Conservation (phyloP, 2,888 invertebrate species). For the Cerastoderma edule region DNA sequence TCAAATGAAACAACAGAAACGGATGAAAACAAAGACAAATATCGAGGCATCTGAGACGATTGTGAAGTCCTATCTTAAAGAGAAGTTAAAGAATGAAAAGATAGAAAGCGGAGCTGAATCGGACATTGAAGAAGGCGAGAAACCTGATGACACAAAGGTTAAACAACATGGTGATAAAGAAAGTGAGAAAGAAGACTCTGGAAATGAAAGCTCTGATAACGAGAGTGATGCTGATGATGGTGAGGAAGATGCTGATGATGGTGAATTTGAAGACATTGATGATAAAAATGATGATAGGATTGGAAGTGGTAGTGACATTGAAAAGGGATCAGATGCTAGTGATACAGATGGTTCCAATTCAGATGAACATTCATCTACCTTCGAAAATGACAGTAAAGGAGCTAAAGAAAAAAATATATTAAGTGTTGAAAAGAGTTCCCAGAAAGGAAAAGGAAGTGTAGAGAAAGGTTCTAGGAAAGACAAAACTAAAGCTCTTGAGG, state of each 20-base stretch:
- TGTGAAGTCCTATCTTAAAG: constrained; percentile 66
- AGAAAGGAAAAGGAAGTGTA: background rate
- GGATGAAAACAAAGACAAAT: constrained; percentile 64
- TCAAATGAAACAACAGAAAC: constrained; percentile 27
- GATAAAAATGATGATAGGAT: background rate
- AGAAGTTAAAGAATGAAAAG: constrained; percentile 45
- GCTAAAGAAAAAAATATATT: background rate
- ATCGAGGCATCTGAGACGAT: constrained; percentile 67
- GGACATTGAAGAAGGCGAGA: constrained; percentile 21
- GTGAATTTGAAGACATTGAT: background rate
- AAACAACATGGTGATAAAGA: constrained; percentile 12
- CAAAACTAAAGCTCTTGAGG: background rate
- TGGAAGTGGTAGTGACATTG: constrained; percentile 6
- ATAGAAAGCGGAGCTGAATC: constrained; percentile 1
- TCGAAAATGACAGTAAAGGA: background rate
- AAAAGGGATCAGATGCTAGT: background rate
- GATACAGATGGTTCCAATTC: constrained; percentile 8
- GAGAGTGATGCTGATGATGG: constrained; percentile 28
- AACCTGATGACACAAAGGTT: background rate
- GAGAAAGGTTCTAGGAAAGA: background rate
- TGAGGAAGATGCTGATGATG: constrained; percentile 8
- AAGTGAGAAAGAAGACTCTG: constrained; percentile 5
- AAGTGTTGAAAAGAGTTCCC: background rate
- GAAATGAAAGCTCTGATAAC: background rate
- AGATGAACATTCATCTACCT: no score